Conservation (phyloP, 2,797 vertebrate genomes). For the Paguma larvata region DNA sequence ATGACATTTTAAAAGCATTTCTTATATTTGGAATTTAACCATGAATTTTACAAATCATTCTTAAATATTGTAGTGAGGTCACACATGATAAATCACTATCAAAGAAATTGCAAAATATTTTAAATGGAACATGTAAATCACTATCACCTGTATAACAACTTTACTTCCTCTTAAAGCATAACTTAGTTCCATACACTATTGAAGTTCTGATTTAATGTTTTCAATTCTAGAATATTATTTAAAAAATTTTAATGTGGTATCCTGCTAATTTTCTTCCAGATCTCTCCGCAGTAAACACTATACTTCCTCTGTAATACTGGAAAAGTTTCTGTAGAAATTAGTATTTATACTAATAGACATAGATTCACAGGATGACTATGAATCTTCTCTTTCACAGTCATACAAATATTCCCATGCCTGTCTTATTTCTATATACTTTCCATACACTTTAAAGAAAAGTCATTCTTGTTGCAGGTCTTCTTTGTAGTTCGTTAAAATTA, state of each 20-base stretch:
- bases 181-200: neutral
- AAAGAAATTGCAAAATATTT: conserved; percentile 60
- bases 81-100: conserved; percentile 44
- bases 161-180: conserved; percentile 33
- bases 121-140: conserved; percentile 30
- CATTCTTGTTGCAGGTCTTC: conserved; percentile 15
- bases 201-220: conserved; percentile 33
- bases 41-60: conserved; percentile 60
- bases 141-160: neutral
- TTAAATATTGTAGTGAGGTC: conserved; percentile 40
- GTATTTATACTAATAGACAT: no score
- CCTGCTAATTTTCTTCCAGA: neutral
- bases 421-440: neutral
- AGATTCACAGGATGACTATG: no score
- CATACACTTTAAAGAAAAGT: neutral
- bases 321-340: neutral
- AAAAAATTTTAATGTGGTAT: neutral
- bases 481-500: neutral
- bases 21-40: conserved; percentile 68
- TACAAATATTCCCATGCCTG: neutral
- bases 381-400: neutral
- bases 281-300: neutral
- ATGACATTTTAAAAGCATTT: conserved; percentile 62
- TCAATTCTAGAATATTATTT: neutral
- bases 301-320: neutral